Evolutionary conservation across 2,888 invertebrate species (phyloP), one percentile per base, ranked within the genome.

Genomic region (Andrena dorsata): DNA sequence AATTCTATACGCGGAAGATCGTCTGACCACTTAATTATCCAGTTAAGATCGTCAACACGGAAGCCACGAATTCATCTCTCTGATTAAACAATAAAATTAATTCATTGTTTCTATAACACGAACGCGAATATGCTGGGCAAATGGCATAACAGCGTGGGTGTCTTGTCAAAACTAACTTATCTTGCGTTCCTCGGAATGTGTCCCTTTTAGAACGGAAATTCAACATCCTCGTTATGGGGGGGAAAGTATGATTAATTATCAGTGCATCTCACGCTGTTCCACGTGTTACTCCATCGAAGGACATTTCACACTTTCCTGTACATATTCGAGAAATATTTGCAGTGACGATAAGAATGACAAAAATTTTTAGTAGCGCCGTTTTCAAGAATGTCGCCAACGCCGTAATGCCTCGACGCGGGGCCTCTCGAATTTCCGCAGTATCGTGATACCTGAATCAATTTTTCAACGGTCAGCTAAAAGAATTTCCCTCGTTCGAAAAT

Each of bases 151-250:
- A 49, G 85, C 41, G 41, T 81, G 53, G 86, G 81, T 79, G 85
- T 83, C 51, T 56, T 47, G 80, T 63, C 61, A 49, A 56, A 63
- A 47, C 83, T 86, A 87, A 88, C 88, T 79, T 56, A 56, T 65
- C 72, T 20, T 3, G 7, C 64, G 35, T 72, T 73, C 65, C 72
- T 64, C 79, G 78, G 78, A 86, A 78, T 69, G 4, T 64, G 58
- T 82, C 56, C 61, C 75, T 80, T 75, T 73, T 70, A 23, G 78
- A 61, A 28, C 87, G 86, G 86, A 86, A 87, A 76, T 78, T 20
- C 58, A 76, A 76, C 78, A 87, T 87, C 84, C 86, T 87, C 56
- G 23, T 47, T n/a, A 13, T 10, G 7, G 20, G 30, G 16, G 51
- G 69, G 13, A 77, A 23, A 53, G 30, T 16, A 35, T 10, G 58